Base-by-base conservation (phyloP, 1,140 invertebrate genomes). In the Araneus ventricosus region DNA sequence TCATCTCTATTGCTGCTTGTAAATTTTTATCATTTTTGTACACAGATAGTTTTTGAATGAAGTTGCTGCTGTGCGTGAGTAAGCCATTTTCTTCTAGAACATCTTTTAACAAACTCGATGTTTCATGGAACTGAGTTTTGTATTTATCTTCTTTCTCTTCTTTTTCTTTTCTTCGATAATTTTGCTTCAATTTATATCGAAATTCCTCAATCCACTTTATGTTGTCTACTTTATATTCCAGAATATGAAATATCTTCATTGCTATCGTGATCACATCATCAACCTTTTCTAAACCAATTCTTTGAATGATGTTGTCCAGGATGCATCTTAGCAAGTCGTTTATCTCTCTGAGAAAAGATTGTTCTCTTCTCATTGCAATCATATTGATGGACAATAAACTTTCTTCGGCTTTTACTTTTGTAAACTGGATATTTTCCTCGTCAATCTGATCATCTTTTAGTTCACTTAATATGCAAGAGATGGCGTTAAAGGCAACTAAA, bases 1-100 rank as follows among this genome's bases (percentile, higher is more conserved):
- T 67, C 92, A 93, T 89, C 61, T 93, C 92, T 79, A 93, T 30
- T 45, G 80, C 14, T 61, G 79, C 67, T 80, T 89, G 86, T 27
- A 70, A 30, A 39, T 61, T 52, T 61, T 89, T 45, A 27, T 88
- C 59, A 22, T 27, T 82, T 37, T 89, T 88, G 14, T 59, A 37
- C 2, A 30, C 24, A 22, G 34, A 27, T 10, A 70, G 27, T 22
- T 34, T 87, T 70, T 93, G 6, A 4, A 27, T 37, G 1, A 67
- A 80, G 7, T 59, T 30, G 61, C n/a, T 61, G 17, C 10, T 17
- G 1, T 52, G 10, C 45, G 2, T 52, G 17, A 57, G 30, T 52
- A 80, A 84, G 24, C n/a, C 34, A 52, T 88, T 70, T 0, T 82
- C 70, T 7, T 37, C 17, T 67, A 75, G 34, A 75, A 75, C 34